Conservation (phyloP, 2,888 invertebrate species). For the Drosophila mimica region DNA sequence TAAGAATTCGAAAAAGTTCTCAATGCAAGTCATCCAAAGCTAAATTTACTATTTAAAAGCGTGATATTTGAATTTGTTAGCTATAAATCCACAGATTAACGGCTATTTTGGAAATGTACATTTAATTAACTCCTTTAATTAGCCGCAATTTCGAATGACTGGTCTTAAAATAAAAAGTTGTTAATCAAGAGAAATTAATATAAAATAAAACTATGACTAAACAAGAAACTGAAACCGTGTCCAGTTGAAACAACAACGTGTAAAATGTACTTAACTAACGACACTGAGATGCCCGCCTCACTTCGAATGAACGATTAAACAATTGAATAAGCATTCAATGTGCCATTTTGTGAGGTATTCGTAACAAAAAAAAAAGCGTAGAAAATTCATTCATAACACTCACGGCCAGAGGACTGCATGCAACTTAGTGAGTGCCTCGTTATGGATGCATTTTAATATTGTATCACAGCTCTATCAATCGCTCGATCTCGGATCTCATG, state of each 20-base stretch:
- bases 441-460: constrained; percentile 55
- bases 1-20: background rate
- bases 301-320: constrained; percentile 19
- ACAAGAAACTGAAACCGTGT: background rate
- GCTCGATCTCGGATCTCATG: constrained; percentile 45
- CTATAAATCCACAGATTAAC: background rate
- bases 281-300: constrained; percentile 13
- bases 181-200: background rate
- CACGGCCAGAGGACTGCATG: constrained; percentile 4
- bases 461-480: constrained; percentile 38
- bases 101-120: background rate
- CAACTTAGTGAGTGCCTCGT: constrained; percentile 29
- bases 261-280: background rate
- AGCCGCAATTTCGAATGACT: background rate
- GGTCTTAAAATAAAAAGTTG: background rate
- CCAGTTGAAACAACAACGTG: background rate
- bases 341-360: constrained; percentile 22
- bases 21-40: background rate
- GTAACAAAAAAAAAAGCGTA: constrained; percentile 10
- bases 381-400: constrained; percentile 53
- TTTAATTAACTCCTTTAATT: background rate
- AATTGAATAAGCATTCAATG: constrained; percentile 25
- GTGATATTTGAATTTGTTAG: background rate
- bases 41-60: background rate
- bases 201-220: background rate